phyloP scores from a whole-genome alignment of 2,113 vertebrate genomes.

The Chaetura pelagica region DNA sequence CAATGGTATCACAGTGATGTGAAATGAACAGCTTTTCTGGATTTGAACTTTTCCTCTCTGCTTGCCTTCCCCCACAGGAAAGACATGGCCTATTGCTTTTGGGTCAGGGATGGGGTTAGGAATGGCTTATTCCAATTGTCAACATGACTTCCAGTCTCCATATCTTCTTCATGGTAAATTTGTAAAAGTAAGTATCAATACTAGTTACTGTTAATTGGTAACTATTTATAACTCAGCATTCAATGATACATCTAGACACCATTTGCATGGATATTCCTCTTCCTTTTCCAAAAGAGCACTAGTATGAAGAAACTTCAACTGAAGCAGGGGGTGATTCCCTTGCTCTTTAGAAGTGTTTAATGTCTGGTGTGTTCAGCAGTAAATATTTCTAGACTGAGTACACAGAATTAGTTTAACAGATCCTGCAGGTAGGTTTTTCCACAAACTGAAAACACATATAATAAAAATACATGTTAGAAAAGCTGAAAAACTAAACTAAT shows the following conservation, averaged over 20 bases:
- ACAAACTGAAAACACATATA: neutral
- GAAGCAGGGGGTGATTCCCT: neutral
- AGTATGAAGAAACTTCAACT: neutral
- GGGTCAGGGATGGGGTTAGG: constrained; percentile 89
- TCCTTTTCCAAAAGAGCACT: neutral
- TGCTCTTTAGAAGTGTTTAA: neutral
- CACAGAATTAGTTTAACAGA: neutral
- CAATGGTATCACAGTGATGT: neutral
- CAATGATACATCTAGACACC: neutral
- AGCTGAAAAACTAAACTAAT: neutral
- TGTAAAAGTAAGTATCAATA: constrained; percentile 82
- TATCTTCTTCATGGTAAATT: constrained; percentile 88
- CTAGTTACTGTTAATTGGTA: too few species aligned
- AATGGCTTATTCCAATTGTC: constrained; percentile 93
- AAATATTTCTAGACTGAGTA: neutral
- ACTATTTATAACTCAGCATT: neutral
- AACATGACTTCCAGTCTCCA: constrained; percentile 88
- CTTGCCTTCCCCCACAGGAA: constrained; percentile 75
- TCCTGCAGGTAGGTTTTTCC: neutral
- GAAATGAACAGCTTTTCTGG: neutral
- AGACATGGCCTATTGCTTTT: constrained; percentile 87
- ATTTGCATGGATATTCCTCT: neutral
- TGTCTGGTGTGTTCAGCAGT: neutral
- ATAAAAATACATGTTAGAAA: neutral
- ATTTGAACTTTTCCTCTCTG: neutral